Conservation (phyloP, 2,113 vertebrate genomes). For the Indri indri region DNA sequence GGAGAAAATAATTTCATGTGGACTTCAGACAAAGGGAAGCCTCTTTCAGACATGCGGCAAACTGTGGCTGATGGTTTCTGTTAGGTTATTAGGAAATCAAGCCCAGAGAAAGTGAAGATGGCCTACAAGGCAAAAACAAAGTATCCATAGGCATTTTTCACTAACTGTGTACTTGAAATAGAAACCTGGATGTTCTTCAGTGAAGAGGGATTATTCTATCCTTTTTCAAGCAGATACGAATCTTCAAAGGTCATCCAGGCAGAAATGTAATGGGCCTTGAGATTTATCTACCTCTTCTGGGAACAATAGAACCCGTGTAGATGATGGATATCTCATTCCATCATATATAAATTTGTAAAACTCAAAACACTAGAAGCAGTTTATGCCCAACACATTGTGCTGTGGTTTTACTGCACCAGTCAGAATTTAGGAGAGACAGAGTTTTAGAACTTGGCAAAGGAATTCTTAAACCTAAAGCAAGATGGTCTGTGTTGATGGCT, state of each 20-base stretch:
- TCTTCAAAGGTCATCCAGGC: neutral
- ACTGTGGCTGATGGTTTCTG: neutral
- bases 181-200: neutral
- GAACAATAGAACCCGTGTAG: neutral
- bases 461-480: neutral
- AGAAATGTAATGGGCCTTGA: neutral
- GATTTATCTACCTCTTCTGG: neutral
- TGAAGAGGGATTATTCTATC: neutral
- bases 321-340: neutral
- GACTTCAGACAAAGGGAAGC: neutral
- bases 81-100: neutral
- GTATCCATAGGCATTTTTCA: neutral
- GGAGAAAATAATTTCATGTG: neutral
- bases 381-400: neutral
- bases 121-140: neutral
- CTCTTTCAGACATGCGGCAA: rapidly evolving
- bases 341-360: neutral
- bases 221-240: neutral
- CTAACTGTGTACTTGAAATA: neutral
- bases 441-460: neutral
- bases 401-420: rapidly evolving
- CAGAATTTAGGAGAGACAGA: neutral
- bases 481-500: neutral
- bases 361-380: neutral
- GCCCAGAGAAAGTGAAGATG: neutral